A percentile compares a stretch with the other conserved stretches of the same genome.
Evolutionary conservation across 2,797 vertebrate species (phyloP).

Genomic region (Mustela erminea): DNA sequence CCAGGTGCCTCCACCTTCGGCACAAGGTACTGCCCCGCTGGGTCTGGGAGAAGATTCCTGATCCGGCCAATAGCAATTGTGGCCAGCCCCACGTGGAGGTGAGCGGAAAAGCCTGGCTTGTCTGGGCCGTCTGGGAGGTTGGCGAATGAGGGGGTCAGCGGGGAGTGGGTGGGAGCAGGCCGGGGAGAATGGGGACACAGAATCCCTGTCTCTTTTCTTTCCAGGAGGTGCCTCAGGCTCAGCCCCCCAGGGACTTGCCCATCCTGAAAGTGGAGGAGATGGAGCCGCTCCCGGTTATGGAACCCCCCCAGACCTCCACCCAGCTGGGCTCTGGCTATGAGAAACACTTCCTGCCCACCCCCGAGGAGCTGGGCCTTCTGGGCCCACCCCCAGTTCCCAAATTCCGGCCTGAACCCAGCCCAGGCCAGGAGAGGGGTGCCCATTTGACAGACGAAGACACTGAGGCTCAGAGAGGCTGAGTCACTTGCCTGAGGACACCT

Average conservation of each 20-base stretch:
- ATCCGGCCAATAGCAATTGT: constrained; percentile 78
- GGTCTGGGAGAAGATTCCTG: constrained; percentile 82
- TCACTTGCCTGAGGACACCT: not conserved
- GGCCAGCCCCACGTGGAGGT: constrained; percentile 49
- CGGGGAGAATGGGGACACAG: no score
- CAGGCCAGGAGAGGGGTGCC: not conserved
- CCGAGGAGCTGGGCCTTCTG: constrained; percentile 81
- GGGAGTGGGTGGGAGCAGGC: not conserved
- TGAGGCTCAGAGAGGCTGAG: not conserved
- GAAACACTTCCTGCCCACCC: constrained; percentile 85
- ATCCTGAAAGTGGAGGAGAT: constrained; percentile 77
- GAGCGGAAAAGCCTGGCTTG: not conserved
- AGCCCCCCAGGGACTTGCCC: constrained; percentile 29
- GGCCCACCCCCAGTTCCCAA: not conserved
- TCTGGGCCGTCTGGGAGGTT: not conserved
- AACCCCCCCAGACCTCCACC: not conserved
- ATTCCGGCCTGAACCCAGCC: not conserved
- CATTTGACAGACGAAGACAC: not conserved
- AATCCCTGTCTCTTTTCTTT: not conserved
- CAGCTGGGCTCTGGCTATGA: constrained; percentile 80
- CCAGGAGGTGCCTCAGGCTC: constrained; percentile 67
- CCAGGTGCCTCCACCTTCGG: constrained; percentile 71
- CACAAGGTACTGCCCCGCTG: constrained; percentile 80
- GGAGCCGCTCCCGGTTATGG: not conserved
- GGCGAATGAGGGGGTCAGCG: no score